Base-by-base conservation (phyloP, 2,113 vertebrate genomes). In the Rhadina sibilatrix region DNA sequence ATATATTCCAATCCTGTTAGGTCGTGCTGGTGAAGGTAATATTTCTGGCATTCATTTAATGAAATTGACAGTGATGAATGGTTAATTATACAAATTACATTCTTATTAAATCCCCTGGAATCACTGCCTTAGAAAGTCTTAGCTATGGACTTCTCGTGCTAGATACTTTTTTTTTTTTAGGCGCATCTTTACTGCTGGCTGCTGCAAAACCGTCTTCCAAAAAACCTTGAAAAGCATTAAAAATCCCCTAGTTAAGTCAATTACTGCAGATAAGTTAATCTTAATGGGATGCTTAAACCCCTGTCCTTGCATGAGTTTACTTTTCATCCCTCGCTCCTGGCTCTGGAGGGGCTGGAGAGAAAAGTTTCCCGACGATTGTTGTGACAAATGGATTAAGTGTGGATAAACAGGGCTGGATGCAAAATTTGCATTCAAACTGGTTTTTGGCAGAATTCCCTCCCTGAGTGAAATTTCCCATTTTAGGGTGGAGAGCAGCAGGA, bases 71-170 rank as follows among this genome's bases (percentile, higher is more conserved):
- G 98, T 98, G 98, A 98, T 98, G 98, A 98, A 98, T 98, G 97
- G 97, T 97, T 98, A 98, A 98, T 98, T 98, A 98, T 97, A 98
- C 97, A 98, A 98, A 98, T 98, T 98, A 98, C 97, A 96, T 98
- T 98, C 98, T 98, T 98, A 98, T 98, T 98, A 98, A 98, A 98
- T 98, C 98, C 98, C 97, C 85, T 97, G 97, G 97, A 98, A 98
- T 98, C 97, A 16, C 91, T 94, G 97, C 98, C 93, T 97, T 96
- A 97, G 97, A 98, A 97, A 97, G 97, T 97, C 95, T 97, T 97
- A 97, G 97, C 98, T 97, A 66, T 96, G 97, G 97, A 98, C 97
- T 98, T 97, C 96, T 96, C 46, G 18, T 5, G 50, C 94, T 94
- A 92, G 91, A 96, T 94, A 96, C 81, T 16, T 93, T 42, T 90